Conservation (phyloP, 64 coral and sea anemone genomes). For the Porites lutea region DNA sequence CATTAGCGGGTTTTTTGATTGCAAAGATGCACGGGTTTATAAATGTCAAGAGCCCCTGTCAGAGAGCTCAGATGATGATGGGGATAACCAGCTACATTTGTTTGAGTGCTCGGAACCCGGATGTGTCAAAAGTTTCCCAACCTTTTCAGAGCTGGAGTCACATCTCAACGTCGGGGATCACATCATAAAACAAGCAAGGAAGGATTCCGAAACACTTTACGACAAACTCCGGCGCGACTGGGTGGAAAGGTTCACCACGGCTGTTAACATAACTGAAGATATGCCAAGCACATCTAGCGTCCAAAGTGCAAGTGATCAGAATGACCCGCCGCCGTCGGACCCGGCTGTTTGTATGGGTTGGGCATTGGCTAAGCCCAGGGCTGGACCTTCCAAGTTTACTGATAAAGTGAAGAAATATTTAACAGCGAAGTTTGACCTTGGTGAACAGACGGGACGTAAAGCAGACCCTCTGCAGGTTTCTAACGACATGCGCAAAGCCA, state of each 20-base stretch:
- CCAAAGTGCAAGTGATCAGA: conserved; percentile 36
- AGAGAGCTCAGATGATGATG: conserved; percentile 25
- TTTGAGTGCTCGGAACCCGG: conserved; percentile 52
- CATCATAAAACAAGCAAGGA: conserved; percentile 44
- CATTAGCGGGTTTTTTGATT: conserved; percentile 42
- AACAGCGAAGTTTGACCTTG: conserved; percentile 60
- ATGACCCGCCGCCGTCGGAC: background rate
- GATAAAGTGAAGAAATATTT: conserved; percentile 59
- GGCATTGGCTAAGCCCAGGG: conserved; percentile 42
- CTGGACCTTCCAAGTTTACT: conserved; percentile 28
- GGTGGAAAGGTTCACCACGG: conserved; percentile 55
- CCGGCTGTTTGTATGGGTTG: conserved; percentile 63
- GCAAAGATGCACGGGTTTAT: conserved; percentile 54
- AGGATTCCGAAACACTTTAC: conserved; percentile 62
- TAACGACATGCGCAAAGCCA: conserved; percentile 61
- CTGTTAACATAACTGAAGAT: conserved; percentile 53
- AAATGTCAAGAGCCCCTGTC: conserved; percentile 22
- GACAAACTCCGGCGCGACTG: conserved; percentile 59
- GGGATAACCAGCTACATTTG: background rate
- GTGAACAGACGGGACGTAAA: conserved; percentile 53
- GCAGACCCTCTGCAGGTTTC: conserved; percentile 75
- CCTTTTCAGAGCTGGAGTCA: conserved; percentile 73
- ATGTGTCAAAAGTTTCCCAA: conserved; percentile 43
- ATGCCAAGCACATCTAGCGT: background rate
- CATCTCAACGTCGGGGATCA: conserved; percentile 70